phyloP scores from a whole-genome alignment of 1,140 invertebrate species.

The Leptinotarsa defecta region DNA sequence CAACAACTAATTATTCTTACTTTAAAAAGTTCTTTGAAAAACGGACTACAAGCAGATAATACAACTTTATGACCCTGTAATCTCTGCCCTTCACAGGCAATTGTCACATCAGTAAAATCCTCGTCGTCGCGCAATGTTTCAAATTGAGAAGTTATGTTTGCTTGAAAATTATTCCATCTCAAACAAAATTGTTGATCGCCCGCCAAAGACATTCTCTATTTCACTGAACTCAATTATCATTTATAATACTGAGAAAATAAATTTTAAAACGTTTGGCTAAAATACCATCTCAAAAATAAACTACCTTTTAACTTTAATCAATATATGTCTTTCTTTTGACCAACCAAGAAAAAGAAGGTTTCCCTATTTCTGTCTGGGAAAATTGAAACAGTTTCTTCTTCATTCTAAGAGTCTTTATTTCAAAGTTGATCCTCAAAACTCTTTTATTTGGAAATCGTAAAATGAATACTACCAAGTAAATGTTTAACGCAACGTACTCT shows the following conservation, averaged over 20 bases:
- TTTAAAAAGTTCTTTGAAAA: constrained; percentile 82
- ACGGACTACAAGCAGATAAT: constrained; percentile 78
- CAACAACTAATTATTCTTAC: constrained; percentile 57
- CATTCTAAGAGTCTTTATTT: too few species aligned
- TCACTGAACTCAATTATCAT: constrained; percentile 27
- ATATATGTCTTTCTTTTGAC: constrained; percentile 49
- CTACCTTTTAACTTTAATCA: constrained; percentile 52
- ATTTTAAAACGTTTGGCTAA: constrained; percentile 12
- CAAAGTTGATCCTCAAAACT: too few species aligned
- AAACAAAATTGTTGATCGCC: constrained; percentile 86
- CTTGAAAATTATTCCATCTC: constrained; percentile 92
- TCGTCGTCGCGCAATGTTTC: constrained; percentile 78
- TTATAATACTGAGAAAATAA: constrained; percentile 11
- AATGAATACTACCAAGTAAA: too few species aligned
- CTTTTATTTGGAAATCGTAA: too few species aligned
- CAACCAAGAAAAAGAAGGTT: constrained; percentile 52
- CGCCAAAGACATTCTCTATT: constrained; percentile 57
- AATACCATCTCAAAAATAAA: constrained; percentile 48
- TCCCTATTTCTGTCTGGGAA: constrained; percentile 37
- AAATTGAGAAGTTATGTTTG: constrained; percentile 82
- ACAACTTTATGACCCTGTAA: constrained; percentile 81
- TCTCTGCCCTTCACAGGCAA: constrained; percentile 77
- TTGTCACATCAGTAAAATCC: constrained; percentile 82
- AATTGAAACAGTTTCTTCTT: constrained; percentile 11
- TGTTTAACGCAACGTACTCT: too few species aligned